These are phyloP conservation scores for Tachina fera DNA, from an alignment of 2,888 invertebrate species.

Conservation along the genomic window DNA sequence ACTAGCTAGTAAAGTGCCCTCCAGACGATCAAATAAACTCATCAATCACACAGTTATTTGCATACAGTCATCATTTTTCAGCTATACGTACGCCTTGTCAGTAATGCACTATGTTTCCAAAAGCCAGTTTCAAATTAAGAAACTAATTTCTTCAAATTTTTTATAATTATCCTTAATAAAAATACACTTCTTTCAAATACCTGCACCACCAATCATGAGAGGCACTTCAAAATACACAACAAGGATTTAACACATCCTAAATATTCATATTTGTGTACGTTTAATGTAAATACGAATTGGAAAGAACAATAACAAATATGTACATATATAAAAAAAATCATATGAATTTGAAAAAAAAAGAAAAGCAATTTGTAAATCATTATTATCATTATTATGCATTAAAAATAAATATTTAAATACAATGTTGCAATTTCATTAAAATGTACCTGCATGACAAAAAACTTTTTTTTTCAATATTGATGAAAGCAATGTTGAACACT, in stretches of 20 bases:
- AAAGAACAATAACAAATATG: conserved; percentile 18
- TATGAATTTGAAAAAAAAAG: conserved; percentile 13
- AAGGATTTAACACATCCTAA: conserved; percentile 68
- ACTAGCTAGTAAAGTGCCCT: too few relatives aligned
- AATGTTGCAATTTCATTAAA: conserved; percentile 61
- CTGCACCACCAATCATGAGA: conserved; percentile 46
- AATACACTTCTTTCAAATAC: conserved; percentile 21
- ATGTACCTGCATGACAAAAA: conserved; percentile 7
- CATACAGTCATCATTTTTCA: too few relatives aligned
- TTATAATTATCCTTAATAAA: too few relatives aligned
- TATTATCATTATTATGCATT: conserved; percentile 58
- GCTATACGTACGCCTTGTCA: too few relatives aligned
- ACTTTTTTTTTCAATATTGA: conserved; percentile 23
- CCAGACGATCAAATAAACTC: too few relatives aligned
- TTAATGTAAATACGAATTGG: conserved; percentile 48
- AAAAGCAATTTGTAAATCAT: conserved; percentile 53
- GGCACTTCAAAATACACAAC: conserved; percentile 49
- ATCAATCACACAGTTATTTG: too few relatives aligned
- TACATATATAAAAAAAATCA: conserved; percentile 5
- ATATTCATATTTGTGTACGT: conserved; percentile 56
- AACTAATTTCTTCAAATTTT: too few relatives aligned
- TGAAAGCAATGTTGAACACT: neutral
- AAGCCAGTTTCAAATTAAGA: too few relatives aligned
- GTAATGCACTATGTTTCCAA: too few relatives aligned
- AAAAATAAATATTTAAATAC: conserved; percentile 56